Evolutionary conservation across 2,797 vertebrate genomes (phyloP).

Genomic region (Coccyzus lansbergi): DNA sequence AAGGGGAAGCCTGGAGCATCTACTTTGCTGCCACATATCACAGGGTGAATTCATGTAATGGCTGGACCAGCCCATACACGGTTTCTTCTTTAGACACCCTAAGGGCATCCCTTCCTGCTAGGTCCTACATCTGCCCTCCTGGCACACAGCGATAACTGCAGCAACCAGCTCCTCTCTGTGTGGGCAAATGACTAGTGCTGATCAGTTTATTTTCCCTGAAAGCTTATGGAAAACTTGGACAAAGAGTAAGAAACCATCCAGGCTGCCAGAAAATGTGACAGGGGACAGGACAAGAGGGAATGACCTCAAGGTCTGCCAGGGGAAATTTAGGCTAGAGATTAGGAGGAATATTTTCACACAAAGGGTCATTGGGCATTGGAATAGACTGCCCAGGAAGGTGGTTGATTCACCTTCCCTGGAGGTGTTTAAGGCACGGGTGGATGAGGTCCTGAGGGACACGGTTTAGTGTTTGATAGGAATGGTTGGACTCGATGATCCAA

Average conservation of each 20-base stretch:
- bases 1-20: background rate
- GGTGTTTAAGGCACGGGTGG: too few species aligned
- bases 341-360: too few species aligned
- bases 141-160: background rate
- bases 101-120: background rate
- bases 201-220: background rate
- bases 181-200: background rate
- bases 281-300: too few species aligned
- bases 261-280: background rate
- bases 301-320: too few species aligned
- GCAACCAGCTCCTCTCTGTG: background rate
- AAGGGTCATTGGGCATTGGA: too few species aligned
- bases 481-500: too few species aligned
- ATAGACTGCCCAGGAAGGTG: too few species aligned
- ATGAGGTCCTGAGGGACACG: too few species aligned
- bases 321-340: too few species aligned
- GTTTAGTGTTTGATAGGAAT: too few species aligned
- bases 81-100: background rate
- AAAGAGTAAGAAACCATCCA: background rate
- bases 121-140: background rate
- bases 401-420: too few species aligned
- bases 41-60: rapidly evolving
- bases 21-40: background rate
- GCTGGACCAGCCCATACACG: rapidly evolving
- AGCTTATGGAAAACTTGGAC: background rate